Base-by-base conservation (phyloP, 30 jellyfish, hydroid and myxozoan species). In the Rhopilema esculentum region DNA sequence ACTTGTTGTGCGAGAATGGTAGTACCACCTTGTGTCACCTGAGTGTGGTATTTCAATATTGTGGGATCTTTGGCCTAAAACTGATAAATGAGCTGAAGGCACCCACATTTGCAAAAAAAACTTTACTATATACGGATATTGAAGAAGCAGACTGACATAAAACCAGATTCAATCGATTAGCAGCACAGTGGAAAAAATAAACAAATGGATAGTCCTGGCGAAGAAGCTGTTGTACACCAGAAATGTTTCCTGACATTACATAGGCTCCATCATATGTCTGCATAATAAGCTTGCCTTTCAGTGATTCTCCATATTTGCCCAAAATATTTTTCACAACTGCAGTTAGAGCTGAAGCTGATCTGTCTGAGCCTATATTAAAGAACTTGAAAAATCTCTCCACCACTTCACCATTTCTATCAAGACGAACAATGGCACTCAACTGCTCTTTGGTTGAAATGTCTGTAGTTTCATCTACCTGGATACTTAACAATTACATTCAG, bases 101-200 rank as follows among this genome's bases (percentile, higher is more conserved):
- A 72, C 88, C 24, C 49, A 69, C 92, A 74, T 85, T 85, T 21
- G 93, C 93, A 85, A 85, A 85, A 69, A 85, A 85, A 53, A 83
- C 92, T 57, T 83, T 83, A 16, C 22, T 88, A 26, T 4, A 2
- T n/a, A 9, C 18, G 24, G 88, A 49, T 24, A 86, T 62, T 0
- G 64, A 4, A 0, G 84, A 75, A 25, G 89, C 90, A 27, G 90
- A 75, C 77, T 74, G 95, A 33, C 91, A 75, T 48, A 66, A 50
- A 2, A 86, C 95, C 21, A 86, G 70, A 29, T 75, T 86, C 64
- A 86, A 48, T 15, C 78, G 64, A 53, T 86, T 85, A 1, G 89
- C 90, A 74, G 95, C 95, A 86, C 91, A 82, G 50, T 82, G 89
- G 62, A 75, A 74, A 66, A 62, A 75, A 26, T 49, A 73, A 30